A percentile compares a stretch with the other conserved stretches of the same genome.
Evolutionary conservation across 2,797 vertebrate species (phyloP).

Genomic region (Sebastes hubbsi): DNA sequence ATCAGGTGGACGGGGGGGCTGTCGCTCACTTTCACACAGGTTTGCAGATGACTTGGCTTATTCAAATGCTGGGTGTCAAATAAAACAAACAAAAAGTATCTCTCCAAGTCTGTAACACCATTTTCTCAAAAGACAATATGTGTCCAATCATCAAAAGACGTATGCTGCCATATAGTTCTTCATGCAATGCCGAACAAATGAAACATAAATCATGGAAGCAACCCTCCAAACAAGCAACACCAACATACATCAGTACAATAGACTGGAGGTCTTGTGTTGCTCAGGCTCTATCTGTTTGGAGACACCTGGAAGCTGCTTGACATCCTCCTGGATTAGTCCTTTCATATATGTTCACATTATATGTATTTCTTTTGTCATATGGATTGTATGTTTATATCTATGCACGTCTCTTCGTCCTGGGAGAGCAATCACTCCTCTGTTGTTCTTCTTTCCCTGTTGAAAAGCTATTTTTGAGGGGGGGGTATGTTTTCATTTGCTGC

Average conservation of each 20-base stretch:
- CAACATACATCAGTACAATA: neutral
- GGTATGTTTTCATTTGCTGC: too few relatives aligned
- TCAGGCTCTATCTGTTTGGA: too few relatives aligned
- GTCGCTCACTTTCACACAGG: slow-evolving; percentile 25
- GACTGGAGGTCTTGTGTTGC: neutral
- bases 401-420: too few relatives aligned
- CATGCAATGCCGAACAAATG: neutral
- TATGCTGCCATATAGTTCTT: neutral
- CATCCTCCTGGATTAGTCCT: too few relatives aligned
- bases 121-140: neutral
- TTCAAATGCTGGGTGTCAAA: neutral
- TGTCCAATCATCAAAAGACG: slow-evolving; percentile 9
- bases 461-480: too few relatives aligned
- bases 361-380: too few relatives aligned
- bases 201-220: neutral
- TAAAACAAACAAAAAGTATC: neutral
- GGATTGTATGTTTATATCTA: too few relatives aligned
- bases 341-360: too few relatives aligned
- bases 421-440: too few relatives aligned
- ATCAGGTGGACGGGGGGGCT: slow-evolving; percentile 31
- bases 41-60: neutral
- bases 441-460: too few relatives aligned
- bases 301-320: too few relatives aligned
- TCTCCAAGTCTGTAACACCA: neutral
- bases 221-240: neutral